Conservation (phyloP, 1,140 invertebrate species). For the Philotrypesis tridentata region DNA sequence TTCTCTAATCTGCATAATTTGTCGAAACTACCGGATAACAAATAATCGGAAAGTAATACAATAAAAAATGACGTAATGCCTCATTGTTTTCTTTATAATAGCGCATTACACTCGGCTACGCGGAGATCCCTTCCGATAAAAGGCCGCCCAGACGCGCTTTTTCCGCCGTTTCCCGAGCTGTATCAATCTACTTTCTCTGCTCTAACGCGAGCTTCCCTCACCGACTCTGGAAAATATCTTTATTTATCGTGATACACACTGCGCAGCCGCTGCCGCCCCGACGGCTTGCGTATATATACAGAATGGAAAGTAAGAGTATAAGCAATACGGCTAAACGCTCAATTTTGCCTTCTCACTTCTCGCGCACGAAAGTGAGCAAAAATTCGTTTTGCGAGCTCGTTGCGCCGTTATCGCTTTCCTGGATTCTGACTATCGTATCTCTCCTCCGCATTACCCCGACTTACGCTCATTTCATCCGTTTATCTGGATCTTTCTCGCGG, state of each 20-base stretch:
- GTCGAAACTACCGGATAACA: neutral
- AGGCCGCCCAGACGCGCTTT: constrained; percentile 26
- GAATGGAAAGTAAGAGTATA: constrained; percentile 42
- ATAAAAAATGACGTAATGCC: constrained; percentile 35
- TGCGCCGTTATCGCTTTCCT: constrained; percentile 28
- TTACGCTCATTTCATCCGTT: constrained; percentile 26
- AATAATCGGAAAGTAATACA: neutral
- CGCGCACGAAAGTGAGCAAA: neutral
- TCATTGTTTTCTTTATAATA: constrained; percentile 47
- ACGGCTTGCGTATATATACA: neutral
- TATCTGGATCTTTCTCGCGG: neutral
- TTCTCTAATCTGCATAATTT: constrained; percentile 38
- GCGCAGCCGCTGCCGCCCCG: too few relatives aligned
- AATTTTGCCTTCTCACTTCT: constrained; percentile 16
- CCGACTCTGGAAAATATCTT: constrained; percentile 26
- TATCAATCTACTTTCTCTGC: constrained; percentile 49
- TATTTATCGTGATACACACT: constrained; percentile 34
- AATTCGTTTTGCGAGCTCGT: neutral
- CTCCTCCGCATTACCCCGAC: constrained; percentile 29
- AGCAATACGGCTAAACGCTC: constrained; percentile 26
- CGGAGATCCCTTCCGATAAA: constrained; percentile 33
- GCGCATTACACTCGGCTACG: constrained; percentile 31
- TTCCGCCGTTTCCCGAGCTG: constrained; percentile 29
- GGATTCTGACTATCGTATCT: constrained; percentile 37
- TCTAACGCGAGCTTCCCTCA: neutral